Evolutionary conservation across 2,888 invertebrate genomes (phyloP).

Genomic region (Trachelus troglodyta): DNA sequence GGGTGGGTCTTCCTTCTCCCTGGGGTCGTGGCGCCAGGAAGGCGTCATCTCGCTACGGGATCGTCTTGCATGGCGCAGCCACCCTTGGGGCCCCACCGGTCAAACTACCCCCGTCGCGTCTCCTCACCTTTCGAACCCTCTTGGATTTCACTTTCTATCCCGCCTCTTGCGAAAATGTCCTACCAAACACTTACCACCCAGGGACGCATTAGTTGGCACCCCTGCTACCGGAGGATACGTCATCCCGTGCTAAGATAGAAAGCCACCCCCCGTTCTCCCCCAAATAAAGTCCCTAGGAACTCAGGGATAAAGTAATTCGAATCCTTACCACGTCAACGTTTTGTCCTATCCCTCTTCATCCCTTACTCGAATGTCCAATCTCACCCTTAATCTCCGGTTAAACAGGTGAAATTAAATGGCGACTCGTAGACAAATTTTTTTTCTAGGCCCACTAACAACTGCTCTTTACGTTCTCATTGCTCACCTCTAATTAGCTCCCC

Average conservation of each 20-base stretch:
- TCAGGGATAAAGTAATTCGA: too few species aligned
- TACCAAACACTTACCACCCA: background rate
- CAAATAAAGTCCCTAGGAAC: too few species aligned
- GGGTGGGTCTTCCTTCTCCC: conserved; percentile 28
- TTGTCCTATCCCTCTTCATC: background rate
- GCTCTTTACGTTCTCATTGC: conserved; percentile 49
- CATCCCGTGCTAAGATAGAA: conserved; percentile 21
- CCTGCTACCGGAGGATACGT: background rate
- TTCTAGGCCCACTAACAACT: background rate
- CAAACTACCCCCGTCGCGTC: conserved; percentile 19
- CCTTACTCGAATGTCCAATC: conserved; percentile 12
- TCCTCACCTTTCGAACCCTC: conserved; percentile 22
- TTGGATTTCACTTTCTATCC: conserved; percentile 46
- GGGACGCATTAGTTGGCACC: background rate
- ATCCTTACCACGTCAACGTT: too few species aligned
- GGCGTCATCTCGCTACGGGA: conserved; percentile 63
- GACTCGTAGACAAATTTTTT: background rate
- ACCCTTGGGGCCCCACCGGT: conserved; percentile 30
- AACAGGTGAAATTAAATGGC: background rate
- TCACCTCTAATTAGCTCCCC: conserved; percentile 56
- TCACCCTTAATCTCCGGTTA: background rate
- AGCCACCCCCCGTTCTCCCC: too few species aligned
- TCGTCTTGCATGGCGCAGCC: conserved; percentile 51
- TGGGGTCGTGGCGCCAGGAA: conserved; percentile 50
- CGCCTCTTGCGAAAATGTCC: conserved; percentile 36